Conservation (phyloP, 2,888 invertebrate species). For the Panopea generosa region DNA sequence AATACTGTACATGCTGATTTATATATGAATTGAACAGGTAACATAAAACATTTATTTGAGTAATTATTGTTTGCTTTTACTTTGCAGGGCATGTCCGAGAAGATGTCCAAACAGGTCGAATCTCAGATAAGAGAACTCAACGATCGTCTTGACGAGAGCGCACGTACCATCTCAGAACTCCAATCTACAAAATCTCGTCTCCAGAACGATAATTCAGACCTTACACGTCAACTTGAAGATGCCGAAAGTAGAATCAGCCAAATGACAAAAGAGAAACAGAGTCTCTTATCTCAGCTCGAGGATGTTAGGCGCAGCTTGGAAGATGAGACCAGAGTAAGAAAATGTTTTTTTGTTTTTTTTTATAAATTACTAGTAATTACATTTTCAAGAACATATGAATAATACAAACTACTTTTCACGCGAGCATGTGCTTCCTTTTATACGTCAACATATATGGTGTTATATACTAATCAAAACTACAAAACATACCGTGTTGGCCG, state of each 20-base stretch:
- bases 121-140: slow-evolving; percentile 98
- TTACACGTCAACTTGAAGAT: slow-evolving; percentile 98
- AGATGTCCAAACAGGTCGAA: slow-evolving; percentile 98
- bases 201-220: slow-evolving; percentile 98
- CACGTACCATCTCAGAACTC: slow-evolving; percentile 98
- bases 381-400: too few species aligned
- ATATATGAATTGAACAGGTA: too few species aligned
- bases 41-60: too few species aligned
- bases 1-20: too few species aligned
- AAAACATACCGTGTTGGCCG: too few species aligned
- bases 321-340: slow-evolving; percentile 91
- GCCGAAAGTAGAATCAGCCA: slow-evolving; percentile 98
- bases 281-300: slow-evolving; percentile 97
- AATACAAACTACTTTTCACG: too few species aligned
- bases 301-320: slow-evolving; percentile 99
- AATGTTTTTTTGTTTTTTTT: too few species aligned
- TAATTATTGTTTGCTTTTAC: too few species aligned
- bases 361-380: too few species aligned
- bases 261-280: slow-evolving; percentile 96
- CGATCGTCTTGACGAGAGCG: slow-evolving; percentile 98
- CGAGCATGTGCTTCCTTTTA: too few species aligned
- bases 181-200: slow-evolving; percentile 94
- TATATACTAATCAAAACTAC: too few species aligned
- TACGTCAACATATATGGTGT: too few species aligned
- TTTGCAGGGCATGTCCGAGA: slow-evolving; percentile 96